Conservation (phyloP, 2,113 vertebrate species). For the Chaenocephalus aceratus region DNA sequence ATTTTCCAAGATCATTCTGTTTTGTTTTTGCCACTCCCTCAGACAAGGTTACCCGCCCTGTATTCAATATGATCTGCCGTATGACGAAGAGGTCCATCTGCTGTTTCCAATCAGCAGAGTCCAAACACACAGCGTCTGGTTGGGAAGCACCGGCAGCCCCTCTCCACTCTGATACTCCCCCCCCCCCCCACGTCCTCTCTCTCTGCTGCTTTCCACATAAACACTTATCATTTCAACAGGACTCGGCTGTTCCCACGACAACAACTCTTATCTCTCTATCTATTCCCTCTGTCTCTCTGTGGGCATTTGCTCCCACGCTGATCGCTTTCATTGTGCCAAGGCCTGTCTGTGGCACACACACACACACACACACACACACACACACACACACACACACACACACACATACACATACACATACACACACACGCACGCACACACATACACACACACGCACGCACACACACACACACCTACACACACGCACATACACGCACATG, state of each 20-base stretch:
- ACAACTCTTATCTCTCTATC: conserved; percentile 57
- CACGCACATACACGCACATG: conserved; percentile 9
- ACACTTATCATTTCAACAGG: conserved; percentile 64
- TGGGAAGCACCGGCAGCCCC: conserved; percentile 60
- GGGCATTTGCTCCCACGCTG: conserved; percentile 65
- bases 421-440: too few species aligned
- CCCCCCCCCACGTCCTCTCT: conserved; percentile 46
- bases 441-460: too few species aligned
- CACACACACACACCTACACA: too few species aligned
- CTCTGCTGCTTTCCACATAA: conserved; percentile 63
- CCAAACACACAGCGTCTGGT: conserved; percentile 67
- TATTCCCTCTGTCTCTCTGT: conserved; percentile 7
- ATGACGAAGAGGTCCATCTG: too few species aligned
- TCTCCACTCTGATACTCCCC: conserved; percentile 46
- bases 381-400: conserved; percentile 14
- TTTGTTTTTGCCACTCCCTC: too few species aligned
- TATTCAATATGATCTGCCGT: too few species aligned
- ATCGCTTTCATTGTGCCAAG: conserved; percentile 65
- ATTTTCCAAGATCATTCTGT: too few species aligned
- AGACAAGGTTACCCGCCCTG: too few species aligned
- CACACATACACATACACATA: too few species aligned
- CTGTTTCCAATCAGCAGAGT: not conserved
- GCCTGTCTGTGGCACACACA: conserved; percentile 35
- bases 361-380: conserved; percentile 51
- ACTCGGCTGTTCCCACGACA: conserved; percentile 72